These are phyloP conservation scores for Natator depressus DNA, from an alignment of 2,113 vertebrate species.

Conservation along the genomic window DNA sequence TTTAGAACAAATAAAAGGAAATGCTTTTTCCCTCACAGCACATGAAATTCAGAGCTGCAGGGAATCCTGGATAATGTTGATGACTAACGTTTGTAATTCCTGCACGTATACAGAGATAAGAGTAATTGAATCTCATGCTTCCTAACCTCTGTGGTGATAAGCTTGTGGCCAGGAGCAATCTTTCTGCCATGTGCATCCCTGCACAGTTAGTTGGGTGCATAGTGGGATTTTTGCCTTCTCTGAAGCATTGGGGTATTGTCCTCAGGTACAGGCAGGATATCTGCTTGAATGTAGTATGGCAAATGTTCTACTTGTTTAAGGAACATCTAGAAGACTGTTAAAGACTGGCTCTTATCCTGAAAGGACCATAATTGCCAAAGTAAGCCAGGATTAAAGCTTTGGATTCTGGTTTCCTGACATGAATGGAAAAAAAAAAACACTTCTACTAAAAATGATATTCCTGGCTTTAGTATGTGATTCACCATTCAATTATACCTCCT, in stretches of 20 bases:
- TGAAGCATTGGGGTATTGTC: not conserved
- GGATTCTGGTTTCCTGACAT: not conserved
- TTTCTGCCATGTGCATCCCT: not conserved
- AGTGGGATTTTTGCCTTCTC: not conserved
- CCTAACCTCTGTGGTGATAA: no score
- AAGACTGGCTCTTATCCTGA: not conserved
- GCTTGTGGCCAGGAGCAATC: not conserved
- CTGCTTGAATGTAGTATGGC: accelerated
- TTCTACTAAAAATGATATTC: not conserved
- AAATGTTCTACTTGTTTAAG: not conserved
- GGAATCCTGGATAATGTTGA: accelerated
- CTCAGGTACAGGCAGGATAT: not conserved
- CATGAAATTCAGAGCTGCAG: not conserved
- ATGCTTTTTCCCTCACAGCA: accelerated
- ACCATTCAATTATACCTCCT: not conserved
- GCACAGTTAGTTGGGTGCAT: not conserved
- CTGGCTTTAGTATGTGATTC: not conserved
- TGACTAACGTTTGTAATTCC: not conserved
- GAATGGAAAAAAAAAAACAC: not conserved
- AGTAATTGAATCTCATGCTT: not conserved
- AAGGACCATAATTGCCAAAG: not conserved
- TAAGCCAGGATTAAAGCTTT: not conserved
- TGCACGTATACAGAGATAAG: accelerated
- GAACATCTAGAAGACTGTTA: not conserved
- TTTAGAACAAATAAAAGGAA: not conserved